Conservation (phyloP, 2,797 vertebrate species). For the Hipposideros larvatus region DNA sequence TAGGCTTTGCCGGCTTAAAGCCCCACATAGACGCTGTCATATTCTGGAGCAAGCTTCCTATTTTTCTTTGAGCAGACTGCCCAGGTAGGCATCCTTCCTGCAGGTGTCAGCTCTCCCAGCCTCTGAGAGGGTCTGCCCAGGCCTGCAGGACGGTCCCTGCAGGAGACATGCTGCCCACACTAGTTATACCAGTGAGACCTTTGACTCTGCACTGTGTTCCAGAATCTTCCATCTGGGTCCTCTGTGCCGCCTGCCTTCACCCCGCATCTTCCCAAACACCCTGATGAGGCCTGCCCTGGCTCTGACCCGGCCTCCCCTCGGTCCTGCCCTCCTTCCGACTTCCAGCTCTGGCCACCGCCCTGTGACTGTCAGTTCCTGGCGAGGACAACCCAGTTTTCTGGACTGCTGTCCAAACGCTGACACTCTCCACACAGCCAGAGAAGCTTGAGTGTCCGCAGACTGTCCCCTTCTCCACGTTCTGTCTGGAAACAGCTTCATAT, state of each 20-base stretch:
- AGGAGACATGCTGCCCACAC: neutral
- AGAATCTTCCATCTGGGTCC: neutral
- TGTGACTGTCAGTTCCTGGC: neutral
- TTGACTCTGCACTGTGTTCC: no score
- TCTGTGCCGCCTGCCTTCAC: neutral
- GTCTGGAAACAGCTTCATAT: neutral
- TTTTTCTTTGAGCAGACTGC: neutral
- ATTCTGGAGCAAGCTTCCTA: accelerated
- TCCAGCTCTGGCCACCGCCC: neutral
- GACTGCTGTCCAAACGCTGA: neutral
- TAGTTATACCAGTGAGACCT: neutral
- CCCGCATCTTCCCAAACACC: neutral
- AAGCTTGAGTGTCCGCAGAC: accelerated
- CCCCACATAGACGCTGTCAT: accelerated
- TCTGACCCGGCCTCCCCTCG: accelerated
- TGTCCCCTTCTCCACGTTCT: neutral
- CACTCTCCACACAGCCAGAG: neutral
- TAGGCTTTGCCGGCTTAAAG: accelerated
- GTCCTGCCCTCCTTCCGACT: neutral
- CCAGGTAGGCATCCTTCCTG: neutral
- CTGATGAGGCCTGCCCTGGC: neutral
- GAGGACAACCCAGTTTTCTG: neutral
- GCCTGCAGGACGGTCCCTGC: neutral
- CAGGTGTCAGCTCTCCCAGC: no score
- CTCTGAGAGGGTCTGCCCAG: neutral